Conservation (phyloP, 2,797 vertebrate species). For the Tenualosa ilisha region DNA sequence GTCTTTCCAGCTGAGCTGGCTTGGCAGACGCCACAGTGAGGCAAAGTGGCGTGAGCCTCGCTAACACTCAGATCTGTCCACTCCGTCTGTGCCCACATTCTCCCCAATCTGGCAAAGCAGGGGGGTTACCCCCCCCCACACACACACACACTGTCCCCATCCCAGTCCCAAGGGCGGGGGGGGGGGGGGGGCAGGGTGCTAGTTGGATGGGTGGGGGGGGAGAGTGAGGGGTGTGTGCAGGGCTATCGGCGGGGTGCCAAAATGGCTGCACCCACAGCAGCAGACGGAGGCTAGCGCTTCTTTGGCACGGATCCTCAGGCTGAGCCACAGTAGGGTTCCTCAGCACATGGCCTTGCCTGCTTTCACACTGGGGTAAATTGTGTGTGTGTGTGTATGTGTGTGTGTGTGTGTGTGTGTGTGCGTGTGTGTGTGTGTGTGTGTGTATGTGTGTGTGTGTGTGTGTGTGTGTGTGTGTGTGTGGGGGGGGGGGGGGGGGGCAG, state of each 20-base stretch:
- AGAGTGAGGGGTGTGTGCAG: not conserved
- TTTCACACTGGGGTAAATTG: not conserved
- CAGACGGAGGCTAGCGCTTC: constrained; percentile 32
- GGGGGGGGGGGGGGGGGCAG: not conserved
- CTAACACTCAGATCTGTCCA: constrained; percentile 12
- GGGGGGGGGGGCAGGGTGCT: not conserved
- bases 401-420: no score
- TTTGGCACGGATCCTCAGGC: not conserved
- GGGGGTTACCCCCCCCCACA: constrained; percentile 23
- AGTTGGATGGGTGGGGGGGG: constrained; percentile 18
- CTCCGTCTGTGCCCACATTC: constrained; percentile 6
- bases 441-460: no score
- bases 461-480: no score
- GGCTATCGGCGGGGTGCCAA: constrained; percentile 22
- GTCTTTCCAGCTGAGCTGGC: not conserved
- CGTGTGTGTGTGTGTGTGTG: no score
- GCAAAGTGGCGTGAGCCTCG: not conserved
- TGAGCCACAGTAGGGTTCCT: not conserved
- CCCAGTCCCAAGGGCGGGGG: not conserved
- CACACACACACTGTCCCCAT: constrained; percentile 40
- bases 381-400: no score
- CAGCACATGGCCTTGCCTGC: constrained; percentile 45
- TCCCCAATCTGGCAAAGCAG: not conserved
- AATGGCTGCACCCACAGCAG: constrained; percentile 28
- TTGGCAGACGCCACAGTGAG: not conserved